Evolutionary conservation across 35 echinoderm and acorn worm species (phyloP), one percentile per base, ranked within the genome.

Genomic region (Nesometra sesokonis): DNA sequence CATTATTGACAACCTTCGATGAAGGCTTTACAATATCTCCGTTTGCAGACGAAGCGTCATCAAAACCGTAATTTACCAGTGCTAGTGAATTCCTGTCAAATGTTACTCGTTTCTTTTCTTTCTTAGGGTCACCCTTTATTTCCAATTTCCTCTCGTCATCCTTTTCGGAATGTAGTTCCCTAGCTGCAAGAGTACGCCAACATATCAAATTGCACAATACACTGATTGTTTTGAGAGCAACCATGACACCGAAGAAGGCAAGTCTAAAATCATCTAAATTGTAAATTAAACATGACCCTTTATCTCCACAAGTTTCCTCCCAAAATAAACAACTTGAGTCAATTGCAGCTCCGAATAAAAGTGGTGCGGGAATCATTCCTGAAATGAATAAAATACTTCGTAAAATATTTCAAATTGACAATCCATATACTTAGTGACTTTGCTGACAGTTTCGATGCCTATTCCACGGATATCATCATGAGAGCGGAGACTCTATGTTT

Each of bases 291-390:
- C 95, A 98, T 8, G 91, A 91, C 0, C 95, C 95, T 29, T 82
- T 86, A 0, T 89, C 46, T 29, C 85, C 95, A 30, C 92, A 98
- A 4, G 77, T 34, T 5, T 87, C 87, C 35, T 98, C 92, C 90
- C 87, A 93, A 0, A 94, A 85, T 15, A 93, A 17, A 35, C 95
- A 98, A 1, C 86, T 79, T 3, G 87, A 88, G 88, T 98, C 95
- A 83, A 98, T 98, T n/a, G 87, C 52, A 30, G 87, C 89, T 3
- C 95, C 95, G 32, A 94, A 98, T 31, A 92, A 17, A 29, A 94
- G 78, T 8, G 95, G 95, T 19, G 87, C 89, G 30, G 95, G 95
- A 17, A 98, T 93, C 29, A 87, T 82, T 17, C 95, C 95, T 98
- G 57, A 82, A 85, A 38, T n/a, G 38, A 43, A 43, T 7, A 43